Base-by-base conservation (phyloP, 2,888 invertebrate species). In the Portevinia maculata region DNA sequence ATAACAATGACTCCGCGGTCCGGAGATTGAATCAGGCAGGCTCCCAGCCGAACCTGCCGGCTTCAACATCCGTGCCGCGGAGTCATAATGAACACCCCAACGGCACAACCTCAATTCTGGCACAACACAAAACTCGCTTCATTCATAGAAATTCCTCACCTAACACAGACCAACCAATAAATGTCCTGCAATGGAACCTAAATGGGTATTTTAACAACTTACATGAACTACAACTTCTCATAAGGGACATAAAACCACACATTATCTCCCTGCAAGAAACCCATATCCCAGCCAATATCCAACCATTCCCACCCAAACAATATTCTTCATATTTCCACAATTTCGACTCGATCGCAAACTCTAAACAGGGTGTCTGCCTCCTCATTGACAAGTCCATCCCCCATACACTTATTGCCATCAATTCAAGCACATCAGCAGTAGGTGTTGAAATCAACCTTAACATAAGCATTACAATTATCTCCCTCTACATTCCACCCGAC, bases 371-470 rank as follows among this genome's bases (percentile, higher is more conserved):
- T 7, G 57, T 57, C 39, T 59, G 44, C 9, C 19, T 83, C 11
- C 64, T 85, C 4, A 52, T 84, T 5, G 52, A 74, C 15, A 73
- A 78, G 53, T 41, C 37, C 6, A 71, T 78, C 32, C 52, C 84
- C 17, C 78, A 84, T n/a, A 65, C 55, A 11, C 24, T 52, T 9
- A 41, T 84, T 8, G 19, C 13, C 7, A 15, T 71, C 1, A 28
- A 30, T 7, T 73, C 65, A n/a, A 67, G 15, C n/a, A 60, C 74
- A 8, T 30, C 50, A 5, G 24, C 64, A 11, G 8, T 84, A n/a
- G 78, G 62, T 7, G 48, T 78, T 3, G 44, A 67, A 73, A 37
- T 84, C 17, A 13, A 37, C 8, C 19, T 52, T n/a, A 52, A 59
- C 21, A 32, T 46, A 4, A 73, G 57, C 39, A 5, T 73, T 3